These are phyloP conservation scores for Cetoscarus ocellatus DNA, from an alignment of 2,797 vertebrate species.

Conservation along the genomic window DNA sequence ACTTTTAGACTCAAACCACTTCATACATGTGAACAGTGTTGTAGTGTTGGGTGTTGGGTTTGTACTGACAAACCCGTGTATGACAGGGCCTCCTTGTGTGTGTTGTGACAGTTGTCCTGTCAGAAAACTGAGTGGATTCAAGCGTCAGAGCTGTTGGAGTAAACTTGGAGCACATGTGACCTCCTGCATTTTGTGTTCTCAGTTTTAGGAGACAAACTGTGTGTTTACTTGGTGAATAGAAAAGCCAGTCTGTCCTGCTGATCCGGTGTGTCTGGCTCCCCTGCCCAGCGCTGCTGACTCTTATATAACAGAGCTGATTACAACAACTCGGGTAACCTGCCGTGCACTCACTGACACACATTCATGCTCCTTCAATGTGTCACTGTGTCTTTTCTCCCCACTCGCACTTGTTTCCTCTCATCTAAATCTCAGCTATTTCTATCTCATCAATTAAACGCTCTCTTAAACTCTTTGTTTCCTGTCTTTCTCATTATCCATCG, in stretches of 20 bases:
- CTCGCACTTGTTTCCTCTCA: slow-evolving; percentile 15
- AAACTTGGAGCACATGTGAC: slow-evolving; percentile 29
- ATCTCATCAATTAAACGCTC: slow-evolving; percentile 60
- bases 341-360: slow-evolving; percentile 58
- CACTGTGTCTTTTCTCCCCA: slow-evolving; percentile 27
- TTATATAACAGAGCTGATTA: slow-evolving; percentile 69
- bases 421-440: slow-evolving; percentile 40
- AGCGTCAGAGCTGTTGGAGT: slow-evolving; percentile 20
- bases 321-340: slow-evolving; percentile 61
- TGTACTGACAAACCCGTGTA: no score
- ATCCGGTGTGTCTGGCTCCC: slow-evolving; percentile 49
- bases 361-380: slow-evolving; percentile 37
- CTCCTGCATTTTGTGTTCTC: slow-evolving; percentile 41
- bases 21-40: no score
- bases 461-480: slow-evolving; percentile 61
- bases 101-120: no score
- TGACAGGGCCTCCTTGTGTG: no score
- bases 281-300: slow-evolving; percentile 39
- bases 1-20: no score
- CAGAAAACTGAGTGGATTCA: slow-evolving; percentile 7
- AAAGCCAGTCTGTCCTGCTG: slow-evolving; percentile 54
- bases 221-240: slow-evolving; percentile 24
- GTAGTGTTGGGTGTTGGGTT: no score
- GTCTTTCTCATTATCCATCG: slow-evolving; percentile 54
- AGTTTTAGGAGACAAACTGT: slow-evolving; percentile 32